Base-by-base conservation (phyloP, 2,113 vertebrate genomes). In the Antigone vipio region DNA sequence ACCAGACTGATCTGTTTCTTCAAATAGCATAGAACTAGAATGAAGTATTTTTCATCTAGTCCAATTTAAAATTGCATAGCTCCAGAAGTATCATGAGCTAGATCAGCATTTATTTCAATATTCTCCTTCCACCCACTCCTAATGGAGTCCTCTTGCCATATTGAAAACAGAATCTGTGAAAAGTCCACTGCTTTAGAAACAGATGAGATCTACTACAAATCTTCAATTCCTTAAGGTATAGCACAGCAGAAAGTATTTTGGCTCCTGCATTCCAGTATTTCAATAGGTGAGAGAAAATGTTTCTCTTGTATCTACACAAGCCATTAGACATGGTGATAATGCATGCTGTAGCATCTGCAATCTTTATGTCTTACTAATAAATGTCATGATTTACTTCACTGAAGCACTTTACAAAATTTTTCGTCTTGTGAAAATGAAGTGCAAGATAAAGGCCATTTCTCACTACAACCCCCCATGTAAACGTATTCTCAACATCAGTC, bases 151-250 rank as follows among this genome's bases (percentile, higher is more conserved):
- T 75, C 71, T 2, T 76, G 53, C 9, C 40, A 18, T 17, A 83
- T 0, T 58, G 42, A 24, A 38, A 64, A 56, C 1, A 40, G 4
- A 24, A 63, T 15, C n/a, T 63, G 27, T 24, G 0, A 0, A 7
- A 88, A 49, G 27, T 20, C 45, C 6, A 35, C 8, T 45, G 53
- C n/a, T 88, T 90, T 18, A 69, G 8, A 83, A 76, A 60, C 1
- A 60, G 8, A 6, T 2, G 12, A 53, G 5, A 60, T 34, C 2
- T 38, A 32, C 42, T 22, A 77, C 10, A 35, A 32, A 67, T 35
- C 5, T 8, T 12, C 4, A 45, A 47, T 19, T 32, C 8, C 19
- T 24, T 14, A 71, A 2, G 1, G 2, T 47, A 13, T 0, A 75
- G 9, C 4, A 3, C 1, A 27, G 29, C n/a, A 81, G 16, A 35